Base-by-base conservation (phyloP, 2,113 vertebrate genomes). In the Hippocampus zosterae region DNA sequence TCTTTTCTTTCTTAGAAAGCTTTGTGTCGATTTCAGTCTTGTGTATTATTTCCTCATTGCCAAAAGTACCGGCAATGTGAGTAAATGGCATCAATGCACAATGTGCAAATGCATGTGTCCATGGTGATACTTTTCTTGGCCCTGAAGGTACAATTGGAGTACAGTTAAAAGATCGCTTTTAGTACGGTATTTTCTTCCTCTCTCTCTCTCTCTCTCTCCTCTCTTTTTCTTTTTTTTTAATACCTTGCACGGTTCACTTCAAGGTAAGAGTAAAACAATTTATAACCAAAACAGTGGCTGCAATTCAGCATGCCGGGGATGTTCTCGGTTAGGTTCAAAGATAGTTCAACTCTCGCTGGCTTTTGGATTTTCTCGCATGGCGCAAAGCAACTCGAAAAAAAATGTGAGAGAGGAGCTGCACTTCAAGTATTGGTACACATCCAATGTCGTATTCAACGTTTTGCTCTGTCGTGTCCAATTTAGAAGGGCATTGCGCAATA, bases 41-140 rank as follows among this genome's bases (percentile, higher is more conserved):
- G 48, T 12, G 8, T 5, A 50, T 18, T 19, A 18, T 21, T 50
- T 50, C 19, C 48, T 21, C 18, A 19, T 69, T 88, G 85, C 83
- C 84, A 86, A 74, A 25, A 81, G 69, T 71, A 60, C 63, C 70
- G 65, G 75, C 81, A 80, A 76, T 44, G 69, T 69, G 64, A 71
- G 75, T 76, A 86, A 84, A 83, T 84, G 79, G 72, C 70, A 60
- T 76, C 75, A 81, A 79, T 65, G 74, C 67, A 40, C 80, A 65
- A 42, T 71, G 74, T 74, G 75, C 40, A 67, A 77, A 72, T 73
- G 59, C 40, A n/a, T 61, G 73, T 72, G 52, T 23, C 52, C 52
- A 23, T n/a, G 23, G 48, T 50, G 52, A 11, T 2, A 8, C 8
- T 53, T 53, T 53, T 53, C 9, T 55, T 55, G 65, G 25, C 50